Evolutionary conservation across 1,140 invertebrate species (phyloP), one percentile per base, ranked within the genome.

Genomic region (Asbolus verrucosus): DNA sequence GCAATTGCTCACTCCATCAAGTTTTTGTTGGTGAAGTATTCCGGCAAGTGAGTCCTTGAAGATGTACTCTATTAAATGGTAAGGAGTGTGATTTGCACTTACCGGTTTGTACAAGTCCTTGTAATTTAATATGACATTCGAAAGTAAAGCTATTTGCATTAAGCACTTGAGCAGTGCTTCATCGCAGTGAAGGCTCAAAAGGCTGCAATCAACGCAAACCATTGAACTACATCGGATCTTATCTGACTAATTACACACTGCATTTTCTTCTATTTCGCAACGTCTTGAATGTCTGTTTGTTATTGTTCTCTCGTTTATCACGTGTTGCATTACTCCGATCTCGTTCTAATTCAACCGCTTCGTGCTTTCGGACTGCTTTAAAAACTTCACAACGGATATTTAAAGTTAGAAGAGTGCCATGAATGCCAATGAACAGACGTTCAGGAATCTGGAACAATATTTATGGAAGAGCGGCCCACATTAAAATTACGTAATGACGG

Each of bases 161-260:
- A 36, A 36, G 33, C 33, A 36, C 33, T 36, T 36, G 11, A n/a
- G 33, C 33, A 11, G 3, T 6, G 5, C 33, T 27, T 27, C 24
- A 27, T 54, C n/a, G 13, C 11, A 11, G 21, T 13, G 46, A 54
- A 9, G 9, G 13, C 11, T 27, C 46, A 54, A 54, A 54, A 54
- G 46, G 46, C 46, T 27, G 46, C 27, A 54, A 54, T 54, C 46
- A 54, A 54, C 19, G 46, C 46, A 54, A 54, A 54, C 46, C 21
- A 54, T 27, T 54, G 46, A 54, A 54, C 46, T 54, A 54, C 46
- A 54, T 54, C 46, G 46, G 46, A 54, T 54, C 46, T 54, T 54
- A 54, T 54, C 46, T 8, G 6, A 14, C 16, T 50, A 50, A 50
- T 50, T 50, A 27, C 43, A 50, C 18, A 2, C 5, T 6, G 43